These are phyloP conservation scores for Tetragnatha montana DNA, from an alignment of 2,888 invertebrate genomes.

Conservation along the genomic window DNA sequence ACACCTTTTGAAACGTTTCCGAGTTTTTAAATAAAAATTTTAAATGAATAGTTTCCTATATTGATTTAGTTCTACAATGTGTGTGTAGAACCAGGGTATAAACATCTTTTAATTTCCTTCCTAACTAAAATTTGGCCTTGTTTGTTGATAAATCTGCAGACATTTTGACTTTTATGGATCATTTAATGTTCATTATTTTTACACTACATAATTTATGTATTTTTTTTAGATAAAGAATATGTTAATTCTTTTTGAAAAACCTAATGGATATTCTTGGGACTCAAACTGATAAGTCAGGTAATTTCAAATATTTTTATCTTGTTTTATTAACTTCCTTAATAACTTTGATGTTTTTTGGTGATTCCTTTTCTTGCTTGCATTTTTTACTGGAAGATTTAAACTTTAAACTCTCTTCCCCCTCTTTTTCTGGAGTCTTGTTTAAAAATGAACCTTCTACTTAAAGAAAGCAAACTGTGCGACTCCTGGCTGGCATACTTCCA, in stretches of 20 bases:
- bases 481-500: constrained; percentile 51
- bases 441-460: constrained; percentile 56
- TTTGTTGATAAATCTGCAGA: not conserved
- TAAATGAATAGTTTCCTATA: too few relatives aligned
- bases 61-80: too few relatives aligned
- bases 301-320: not conserved
- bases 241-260: not conserved
- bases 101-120: not conserved
- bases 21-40: too few relatives aligned
- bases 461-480: constrained; percentile 53
- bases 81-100: too few relatives aligned
- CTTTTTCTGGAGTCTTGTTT: constrained; percentile 31
- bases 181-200: too few relatives aligned
- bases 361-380: not conserved
- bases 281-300: constrained; percentile 34
- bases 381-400: constrained; percentile 1
- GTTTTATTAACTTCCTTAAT: not conserved
- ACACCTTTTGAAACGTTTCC: too few relatives aligned
- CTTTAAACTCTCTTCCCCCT: not conserved
- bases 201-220: not conserved
- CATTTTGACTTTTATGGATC: too few relatives aligned
- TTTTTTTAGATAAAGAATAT: constrained; percentile 2
- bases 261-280: constrained; percentile 46
- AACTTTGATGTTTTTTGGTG: not conserved
- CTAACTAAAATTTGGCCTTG: too few relatives aligned